Evolutionary conservation across 2,888 invertebrate species (phyloP), one percentile per base, ranked within the genome.

Genomic region (Metacarcinus magister): DNA sequence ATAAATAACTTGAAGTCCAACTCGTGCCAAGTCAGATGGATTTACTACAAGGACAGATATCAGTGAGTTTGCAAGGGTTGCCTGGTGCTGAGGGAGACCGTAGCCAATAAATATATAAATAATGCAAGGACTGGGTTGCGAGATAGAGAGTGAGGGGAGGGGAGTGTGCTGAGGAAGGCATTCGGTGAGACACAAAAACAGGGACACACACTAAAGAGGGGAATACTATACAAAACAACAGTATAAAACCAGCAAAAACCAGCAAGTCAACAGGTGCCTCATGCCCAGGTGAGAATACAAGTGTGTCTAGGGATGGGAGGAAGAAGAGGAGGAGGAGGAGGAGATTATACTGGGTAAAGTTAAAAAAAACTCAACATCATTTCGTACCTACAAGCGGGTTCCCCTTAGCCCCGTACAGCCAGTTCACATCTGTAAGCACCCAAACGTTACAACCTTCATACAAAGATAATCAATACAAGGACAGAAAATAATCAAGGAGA

Each of bases 391-490:
- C 94, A 43, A 96, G 96, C 92, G 94, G 94, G 92, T 94, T 94
- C 67, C 96, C 96, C 91, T 96, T 96, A 39, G 94, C 96, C 96
- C 96, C 96, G 96, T 94, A 96, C 94, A 96, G 96, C 96, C 96
- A 96, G 96, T 96, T 94, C 96, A 92, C 93, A 96, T 96, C 96
- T 96, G 96, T n/a, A 96, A 96, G 94, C 96, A 96, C 96, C 96
- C 95, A 94, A 96, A 96, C 54, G 94, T 94, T 95, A 95, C 44
- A 92, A 93, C 67, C 95, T 89, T 96, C 89, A 94, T 93, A 67
- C 23, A 67, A 67, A 23, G 5, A 67, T 82, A 28, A 82, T 82
- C 28, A 75, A 28, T 75, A 75, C 75, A 75, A n/a, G 28, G 75
- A 75, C 75, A 82, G 32, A 32, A 32, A 82, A 67, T 5, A 82